A percentile compares a stretch with the other conserved stretches of the same genome.
phyloP scores from a whole-genome alignment of 2,888 invertebrate species.

The Macaria notata region DNA sequence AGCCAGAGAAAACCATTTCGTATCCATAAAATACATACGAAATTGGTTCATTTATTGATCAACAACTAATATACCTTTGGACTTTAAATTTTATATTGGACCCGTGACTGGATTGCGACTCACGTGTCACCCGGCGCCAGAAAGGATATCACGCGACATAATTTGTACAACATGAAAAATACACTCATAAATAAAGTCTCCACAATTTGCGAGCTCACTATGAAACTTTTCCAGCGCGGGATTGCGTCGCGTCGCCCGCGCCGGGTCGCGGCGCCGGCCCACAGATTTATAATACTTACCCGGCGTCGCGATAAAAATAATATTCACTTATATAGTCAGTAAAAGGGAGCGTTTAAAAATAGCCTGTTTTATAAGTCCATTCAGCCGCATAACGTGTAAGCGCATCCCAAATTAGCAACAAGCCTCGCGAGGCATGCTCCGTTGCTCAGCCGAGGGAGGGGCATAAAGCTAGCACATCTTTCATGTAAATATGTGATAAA shows the following conservation, averaged over 20 bases:
- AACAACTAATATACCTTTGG: too few species aligned
- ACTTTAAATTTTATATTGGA: not conserved
- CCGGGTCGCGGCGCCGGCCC: constrained; percentile 39
- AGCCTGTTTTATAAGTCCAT: constrained; percentile 28
- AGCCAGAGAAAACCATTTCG: not conserved
- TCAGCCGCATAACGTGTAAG: constrained; percentile 25
- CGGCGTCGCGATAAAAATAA: constrained; percentile 35
- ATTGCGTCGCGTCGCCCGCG: constrained; percentile 18
- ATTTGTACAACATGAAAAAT: constrained; percentile 21
- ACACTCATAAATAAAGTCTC: constrained; percentile 32
- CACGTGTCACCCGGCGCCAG: constrained; percentile 29
- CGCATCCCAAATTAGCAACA: constrained; percentile 13
- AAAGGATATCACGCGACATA: constrained; percentile 20
- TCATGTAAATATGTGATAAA: constrained; percentile 5
- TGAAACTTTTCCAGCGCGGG: constrained; percentile 23
- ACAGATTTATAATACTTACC: constrained; percentile 46
- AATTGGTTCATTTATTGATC: too few species aligned
- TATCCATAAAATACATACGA: too few species aligned
- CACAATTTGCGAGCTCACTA: constrained; percentile 33
- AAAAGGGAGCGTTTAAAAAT: constrained; percentile 28
- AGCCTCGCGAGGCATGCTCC: constrained; percentile 4
- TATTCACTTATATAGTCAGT: constrained; percentile 27
- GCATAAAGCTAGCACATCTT: constrained; percentile 1
- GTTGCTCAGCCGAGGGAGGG: not conserved
- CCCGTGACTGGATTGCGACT: constrained; percentile 31